Base-by-base conservation (phyloP, 2,888 invertebrate species). In the Ptychoptera contaminata region DNA sequence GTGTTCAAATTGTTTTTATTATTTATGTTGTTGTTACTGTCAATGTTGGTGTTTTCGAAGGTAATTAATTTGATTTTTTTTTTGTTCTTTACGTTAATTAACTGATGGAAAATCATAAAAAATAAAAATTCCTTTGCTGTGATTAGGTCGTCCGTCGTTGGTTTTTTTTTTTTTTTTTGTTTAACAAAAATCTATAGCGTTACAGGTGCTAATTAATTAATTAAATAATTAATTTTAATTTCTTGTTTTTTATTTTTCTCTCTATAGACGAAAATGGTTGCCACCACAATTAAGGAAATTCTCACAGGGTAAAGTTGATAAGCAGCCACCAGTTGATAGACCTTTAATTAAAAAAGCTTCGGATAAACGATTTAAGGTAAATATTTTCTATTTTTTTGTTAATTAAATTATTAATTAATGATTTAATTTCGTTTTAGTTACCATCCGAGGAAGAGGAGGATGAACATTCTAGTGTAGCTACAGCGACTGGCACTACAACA, bases 271-370 rank as follows among this genome's bases (percentile, higher is more conserved):
- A 60, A 91, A 90, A 76, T 88, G 92, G 85, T 71, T 93, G 62
- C 83, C 90, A 49, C 87, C 80, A 62, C 77, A 84, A 42, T 74
- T 92, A 48, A 76, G 91, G 53, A 93, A 93, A 66, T 73, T 85
- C 53, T 88, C 90, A 53, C 87, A 88, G 64, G 82, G 82, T 54
- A 88, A 88, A 67, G 80, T 82, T 50, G 85, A 90, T 58, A 88
- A 87, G 7, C 23, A 23, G 58, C 62, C 71, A 8, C 60, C 72
- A 29, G 56, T 62, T 50, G 72, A 68, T 58, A 76, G 72, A 42
- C 72, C 76, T 37, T 70, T 84, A 53, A 81, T 84, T 65, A 88
- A 87, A 65, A 77, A 79, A 55, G 77, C 78, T 49, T 83, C 86
- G 39, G 88, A 88, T 61, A 87, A 84, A 66, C 80, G 82, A 61